Evolutionary conservation across 2,888 invertebrate genomes (phyloP).

Genomic region (Pyralis farinalis): DNA sequence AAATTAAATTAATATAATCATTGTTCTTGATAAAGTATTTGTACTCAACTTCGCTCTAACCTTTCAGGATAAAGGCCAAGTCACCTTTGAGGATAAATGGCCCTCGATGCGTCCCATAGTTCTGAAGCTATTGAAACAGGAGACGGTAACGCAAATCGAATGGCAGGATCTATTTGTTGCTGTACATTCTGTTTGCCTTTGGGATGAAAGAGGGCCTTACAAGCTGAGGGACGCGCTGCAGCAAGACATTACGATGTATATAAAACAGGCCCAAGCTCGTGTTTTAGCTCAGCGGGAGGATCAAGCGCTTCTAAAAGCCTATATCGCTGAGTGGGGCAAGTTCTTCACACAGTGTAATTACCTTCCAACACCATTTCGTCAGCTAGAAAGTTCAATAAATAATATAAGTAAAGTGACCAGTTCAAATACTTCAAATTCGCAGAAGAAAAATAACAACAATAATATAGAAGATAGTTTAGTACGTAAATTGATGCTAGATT

Average conservation of each 20-base stretch:
- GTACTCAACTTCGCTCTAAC: constrained; percentile 12
- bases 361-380: constrained; percentile 96
- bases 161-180: constrained; percentile 99
- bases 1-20: background rate
- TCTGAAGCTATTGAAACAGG: constrained; percentile 95
- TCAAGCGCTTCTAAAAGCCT: constrained; percentile 96
- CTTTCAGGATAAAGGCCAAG: constrained; percentile 88
- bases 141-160: constrained; percentile 95
- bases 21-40: background rate
- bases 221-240: constrained; percentile 94
- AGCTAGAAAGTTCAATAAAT: constrained; percentile 92
- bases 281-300: constrained; percentile 96
- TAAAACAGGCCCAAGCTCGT: constrained; percentile 94
- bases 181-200: constrained; percentile 96
- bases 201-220: constrained; percentile 97
- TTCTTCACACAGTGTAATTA: constrained; percentile 99
- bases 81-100: constrained; percentile 98
- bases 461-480: constrained; percentile 94
- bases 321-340: constrained; percentile 98
- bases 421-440: constrained; percentile 59
- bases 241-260: constrained; percentile 96
- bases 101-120: constrained; percentile 96
- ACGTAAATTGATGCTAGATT: constrained; percentile 97
- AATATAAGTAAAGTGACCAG: constrained; percentile 66
- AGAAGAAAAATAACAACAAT: constrained; percentile 77